Evolutionary conservation across 2,797 vertebrate genomes (phyloP), one percentile per base, ranked within the genome.

Genomic region (Hipposideros larvatus): DNA sequence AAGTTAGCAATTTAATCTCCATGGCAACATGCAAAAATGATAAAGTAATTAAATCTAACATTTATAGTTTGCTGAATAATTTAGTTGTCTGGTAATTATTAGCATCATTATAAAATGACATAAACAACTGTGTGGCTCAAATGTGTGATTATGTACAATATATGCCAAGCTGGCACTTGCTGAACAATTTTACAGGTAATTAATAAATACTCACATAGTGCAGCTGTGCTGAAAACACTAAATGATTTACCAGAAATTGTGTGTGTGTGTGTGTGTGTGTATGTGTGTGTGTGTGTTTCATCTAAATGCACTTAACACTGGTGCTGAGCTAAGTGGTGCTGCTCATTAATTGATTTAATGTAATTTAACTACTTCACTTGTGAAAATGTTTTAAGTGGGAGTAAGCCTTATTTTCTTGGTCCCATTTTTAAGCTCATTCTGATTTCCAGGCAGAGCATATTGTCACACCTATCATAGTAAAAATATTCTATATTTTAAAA

Each of bases 11-110:
- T 96, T 97, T 97, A 93, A 93, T 94, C 92, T 98, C 97, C 97
- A 96, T 92, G 87, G 55, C 7, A 95, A 94, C 90, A 96, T 87
- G 84, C 74, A 97, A 78, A 97, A 98, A 97, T 97, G 97, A 98
- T 98, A 96, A 98, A 98, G 95, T 97, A 97, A 98, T 98, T 98
- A 98, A 98, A 98, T 95, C 85, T 97, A 98, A 90, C 96, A 97
- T 97, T 98, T 98, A 97, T 94, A 96, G 89, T 97, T 98, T 97
- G 71, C 87, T 97, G 96, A 98, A 97, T 98, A 97, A 97, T 97
- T 97, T 97, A 96, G 83, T 85, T 98, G 91, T 97, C 96, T 97
- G 61, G 57, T 97, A 97, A 98, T 98, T 98, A 98, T 98, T 98
- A 97, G 91, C 75, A 93, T 94, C 92, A 97, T 98, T 98, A 98